Conservation (phyloP, 2,797 vertebrate species). For the Micrastur ruficollis region DNA sequence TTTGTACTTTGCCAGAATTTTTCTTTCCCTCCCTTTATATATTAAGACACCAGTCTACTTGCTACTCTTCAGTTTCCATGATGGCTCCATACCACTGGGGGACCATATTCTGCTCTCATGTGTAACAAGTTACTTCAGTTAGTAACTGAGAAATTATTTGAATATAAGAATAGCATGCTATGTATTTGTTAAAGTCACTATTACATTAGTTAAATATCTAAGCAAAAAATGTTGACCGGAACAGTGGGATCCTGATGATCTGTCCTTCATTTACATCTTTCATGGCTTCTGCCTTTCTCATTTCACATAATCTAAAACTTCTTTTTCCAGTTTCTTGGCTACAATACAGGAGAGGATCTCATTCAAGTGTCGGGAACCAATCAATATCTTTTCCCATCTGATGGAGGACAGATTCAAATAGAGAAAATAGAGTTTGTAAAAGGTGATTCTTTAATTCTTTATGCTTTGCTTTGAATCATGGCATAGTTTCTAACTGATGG, state of each 20-base stretch:
- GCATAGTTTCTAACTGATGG: neutral
- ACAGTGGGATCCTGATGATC: neutral
- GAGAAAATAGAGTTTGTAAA: conserved; percentile 81
- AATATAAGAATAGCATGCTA: neutral
- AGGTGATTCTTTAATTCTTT: conserved; percentile 72
- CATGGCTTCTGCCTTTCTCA: neutral
- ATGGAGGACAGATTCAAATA: conserved; percentile 86
- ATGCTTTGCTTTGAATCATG: neutral
- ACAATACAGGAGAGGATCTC: conserved; percentile 80
- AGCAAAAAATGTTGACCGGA: neutral
- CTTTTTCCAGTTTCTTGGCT: conserved; percentile 81
- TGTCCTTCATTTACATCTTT: neutral
- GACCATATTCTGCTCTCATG: neutral
- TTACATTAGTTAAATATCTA: neutral
- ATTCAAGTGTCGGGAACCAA: conserved; percentile 80
- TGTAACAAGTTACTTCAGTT: neutral
- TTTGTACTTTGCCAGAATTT: neutral
- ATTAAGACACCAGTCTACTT: neutral
- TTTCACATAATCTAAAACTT: neutral
- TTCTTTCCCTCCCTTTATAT: neutral
- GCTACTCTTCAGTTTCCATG: neutral
- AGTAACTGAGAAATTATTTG: neutral
- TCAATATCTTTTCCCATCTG: conserved; percentile 83
- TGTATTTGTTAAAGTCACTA: neutral
- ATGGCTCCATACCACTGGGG: neutral